These are phyloP conservation scores for Darevskia mixta DNA, from an alignment of 2,797 vertebrate genomes.

Conservation along the genomic window DNA sequence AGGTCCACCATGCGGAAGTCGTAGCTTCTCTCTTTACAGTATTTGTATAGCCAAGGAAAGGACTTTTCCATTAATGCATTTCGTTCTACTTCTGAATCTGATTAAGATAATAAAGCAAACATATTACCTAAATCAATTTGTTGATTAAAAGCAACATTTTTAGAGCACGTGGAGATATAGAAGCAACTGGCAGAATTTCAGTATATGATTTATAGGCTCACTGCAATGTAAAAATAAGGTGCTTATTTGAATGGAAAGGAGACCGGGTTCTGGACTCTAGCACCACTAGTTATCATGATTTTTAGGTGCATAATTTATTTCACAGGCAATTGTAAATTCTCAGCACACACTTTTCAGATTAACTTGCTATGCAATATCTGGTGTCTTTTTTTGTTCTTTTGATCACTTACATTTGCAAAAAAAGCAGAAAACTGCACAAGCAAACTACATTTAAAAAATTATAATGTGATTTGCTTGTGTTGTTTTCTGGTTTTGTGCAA, in stretches of 20 bases:
- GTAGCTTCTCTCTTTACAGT: constrained; percentile 76
- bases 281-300: background rate
- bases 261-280: background rate
- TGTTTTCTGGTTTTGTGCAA: no score
- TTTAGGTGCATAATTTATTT: background rate
- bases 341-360: background rate
- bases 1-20: constrained; percentile 78
- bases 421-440: no score
- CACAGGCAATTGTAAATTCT: no score
- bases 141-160: constrained; percentile 10
- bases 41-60: constrained; percentile 72
- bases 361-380: background rate
- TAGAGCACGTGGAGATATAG: constrained; percentile 14
- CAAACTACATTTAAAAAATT: no score
- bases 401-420: no score
- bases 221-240: background rate
- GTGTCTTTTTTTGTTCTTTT: no score
- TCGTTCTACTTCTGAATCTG: constrained; percentile 77
- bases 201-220: background rate
- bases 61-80: constrained; percentile 73
- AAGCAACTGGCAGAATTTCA: constrained; percentile 8
- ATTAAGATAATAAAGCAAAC: constrained; percentile 30
- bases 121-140: background rate
- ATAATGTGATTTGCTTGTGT: no score
- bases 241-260: background rate